Evolutionary conservation across 2,113 vertebrate species (phyloP), one percentile per base, ranked within the genome.

Genomic region (Hymenochirus boettgeri): DNA sequence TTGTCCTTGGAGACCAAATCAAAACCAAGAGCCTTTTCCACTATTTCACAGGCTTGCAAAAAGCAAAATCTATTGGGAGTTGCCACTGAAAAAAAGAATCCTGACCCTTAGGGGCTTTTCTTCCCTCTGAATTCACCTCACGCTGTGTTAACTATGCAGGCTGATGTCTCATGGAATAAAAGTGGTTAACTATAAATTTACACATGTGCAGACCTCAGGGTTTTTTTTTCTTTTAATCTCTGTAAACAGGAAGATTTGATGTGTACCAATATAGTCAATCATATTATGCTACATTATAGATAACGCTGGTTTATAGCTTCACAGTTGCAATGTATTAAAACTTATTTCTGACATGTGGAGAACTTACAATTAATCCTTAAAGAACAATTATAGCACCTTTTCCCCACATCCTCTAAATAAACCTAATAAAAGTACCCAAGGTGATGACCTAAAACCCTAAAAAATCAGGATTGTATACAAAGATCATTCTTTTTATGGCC

Each of bases 1-100:
- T 15, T 57, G 60, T 82, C 80, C 78, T 80, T 33, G 55, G 82
- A 79, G 80, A 77, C 73, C 29, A 74, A 72, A 79, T 80, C 75
- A 77, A 81, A 81, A 77, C 47, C 26, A 74, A 77, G 60, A 71
- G 76, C 72, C 70, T 77, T 81, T 80, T 60, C 57, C 76, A 74
- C 75, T 70, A 72, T 80, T 77, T 80, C 77, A 76, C 75, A 73
- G 72, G 69, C 54, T 65, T 62, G 73, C 74, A 57, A 74, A 79
- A 76, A 65, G 57, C 21, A 56, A 65, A 67, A 72, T 73, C 59
- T 71, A 72, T 70, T 65, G 18, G 70, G 56, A 71, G 48, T 76
- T 73, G 57, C 72, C 46, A 60, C 60, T 53, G 61, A 58, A 71
- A 23, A n/a, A n/a, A 24, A 75, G 69, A 71, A 75, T 56, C 21